Percentiles rank a stretch among this genome's conserved stretches.
These are phyloP conservation scores for Pteronura brasiliensis DNA, from an alignment of 2,113 vertebrate species.

Conservation along the genomic window DNA sequence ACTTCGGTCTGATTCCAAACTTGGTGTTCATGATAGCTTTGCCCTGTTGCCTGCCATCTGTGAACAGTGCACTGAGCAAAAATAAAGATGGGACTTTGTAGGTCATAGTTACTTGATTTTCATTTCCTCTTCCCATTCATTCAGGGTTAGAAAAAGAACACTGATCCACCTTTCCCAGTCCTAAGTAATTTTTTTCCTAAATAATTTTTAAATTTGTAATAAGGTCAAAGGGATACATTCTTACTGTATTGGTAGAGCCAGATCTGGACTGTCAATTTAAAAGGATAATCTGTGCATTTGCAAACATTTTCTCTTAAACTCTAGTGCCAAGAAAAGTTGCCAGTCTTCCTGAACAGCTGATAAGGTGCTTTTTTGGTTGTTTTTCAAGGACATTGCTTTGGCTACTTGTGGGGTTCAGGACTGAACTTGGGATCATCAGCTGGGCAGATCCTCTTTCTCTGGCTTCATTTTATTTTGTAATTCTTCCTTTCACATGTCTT, in stretches of 20 bases:
- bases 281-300: background rate
- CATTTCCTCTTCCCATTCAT: background rate
- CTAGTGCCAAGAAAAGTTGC: background rate
- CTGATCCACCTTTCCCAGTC: background rate
- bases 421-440: background rate
- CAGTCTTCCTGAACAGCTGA: background rate
- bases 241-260: background rate
- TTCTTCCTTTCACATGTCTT: slow-evolving; percentile 3
- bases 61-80: background rate
- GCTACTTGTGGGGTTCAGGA: background rate
- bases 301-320: background rate
- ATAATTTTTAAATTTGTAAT: background rate
- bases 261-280: background rate
- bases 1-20: background rate
- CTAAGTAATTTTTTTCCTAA: background rate
- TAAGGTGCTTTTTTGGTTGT: background rate
- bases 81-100: background rate
- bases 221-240: background rate
- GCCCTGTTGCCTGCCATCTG: background rate
- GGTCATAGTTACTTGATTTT: background rate
- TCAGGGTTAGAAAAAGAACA: background rate
- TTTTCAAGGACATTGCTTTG: background rate
- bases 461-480: background rate
- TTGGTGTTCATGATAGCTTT: background rate
- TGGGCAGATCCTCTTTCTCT: background rate